A percentile compares a stretch with the other conserved stretches of the same genome.
Evolutionary conservation across 2,113 vertebrate genomes (phyloP).

Genomic region (Lagenorhynchus albirostris): DNA sequence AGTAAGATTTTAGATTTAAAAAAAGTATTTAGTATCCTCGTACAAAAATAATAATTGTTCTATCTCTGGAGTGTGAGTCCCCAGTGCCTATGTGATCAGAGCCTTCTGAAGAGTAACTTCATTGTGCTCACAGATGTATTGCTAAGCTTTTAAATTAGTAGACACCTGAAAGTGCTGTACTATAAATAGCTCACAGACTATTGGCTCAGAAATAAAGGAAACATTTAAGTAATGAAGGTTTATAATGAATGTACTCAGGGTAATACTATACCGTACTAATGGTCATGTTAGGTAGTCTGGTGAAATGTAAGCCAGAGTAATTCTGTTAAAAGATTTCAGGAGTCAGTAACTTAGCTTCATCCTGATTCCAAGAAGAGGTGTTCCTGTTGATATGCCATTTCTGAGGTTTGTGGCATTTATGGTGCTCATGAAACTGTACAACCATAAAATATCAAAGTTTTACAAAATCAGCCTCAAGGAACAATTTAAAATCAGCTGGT

Average conservation of each 20-base stretch:
- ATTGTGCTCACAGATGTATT: neutral
- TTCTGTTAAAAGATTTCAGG: constrained; percentile 30
- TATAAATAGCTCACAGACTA: neutral
- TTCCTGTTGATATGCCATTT: constrained; percentile 7
- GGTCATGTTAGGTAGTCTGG: neutral
- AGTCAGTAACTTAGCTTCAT: constrained; percentile 24
- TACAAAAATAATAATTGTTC: neutral
- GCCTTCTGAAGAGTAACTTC: constrained; percentile 26
- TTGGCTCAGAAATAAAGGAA: constrained; percentile 16
- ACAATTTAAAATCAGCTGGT: constrained; percentile 45
- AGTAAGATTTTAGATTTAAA: neutral
- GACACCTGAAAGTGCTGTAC: neutral
- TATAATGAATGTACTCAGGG: neutral
- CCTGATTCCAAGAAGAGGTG: neutral
- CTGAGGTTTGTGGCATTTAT: constrained; percentile 52
- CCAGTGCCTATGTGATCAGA: neutral
- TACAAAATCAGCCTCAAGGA: constrained; percentile 64
- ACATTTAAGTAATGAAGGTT: constrained; percentile 58
- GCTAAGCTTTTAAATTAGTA: constrained; percentile 52
- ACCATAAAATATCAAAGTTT: constrained; percentile 64
- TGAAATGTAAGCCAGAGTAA: constrained; percentile 33
- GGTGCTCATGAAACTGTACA: constrained; percentile 57
- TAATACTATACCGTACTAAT: constrained; percentile 27
- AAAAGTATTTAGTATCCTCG: neutral
- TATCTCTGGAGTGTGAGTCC: neutral